These are phyloP conservation scores for Neoniphon sammara DNA, from an alignment of 2,797 vertebrate genomes.

Conservation along the genomic window DNA sequence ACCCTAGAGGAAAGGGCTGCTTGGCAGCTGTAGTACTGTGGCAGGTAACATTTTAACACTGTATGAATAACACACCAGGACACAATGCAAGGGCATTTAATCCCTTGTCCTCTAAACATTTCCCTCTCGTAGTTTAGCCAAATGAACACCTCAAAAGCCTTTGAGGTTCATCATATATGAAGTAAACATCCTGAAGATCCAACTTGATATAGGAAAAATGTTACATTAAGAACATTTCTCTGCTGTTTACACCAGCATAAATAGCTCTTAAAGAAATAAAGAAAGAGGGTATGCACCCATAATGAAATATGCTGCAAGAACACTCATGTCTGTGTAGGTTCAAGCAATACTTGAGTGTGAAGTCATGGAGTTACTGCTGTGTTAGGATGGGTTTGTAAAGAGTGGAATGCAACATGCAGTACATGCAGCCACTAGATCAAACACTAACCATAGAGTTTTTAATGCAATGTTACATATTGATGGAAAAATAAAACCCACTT, in stretches of 20 bases:
- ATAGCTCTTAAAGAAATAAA: slow-evolving; percentile 32
- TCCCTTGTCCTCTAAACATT: slow-evolving; percentile 42
- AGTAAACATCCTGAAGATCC: slow-evolving; percentile 33
- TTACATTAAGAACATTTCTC: slow-evolving; percentile 44
- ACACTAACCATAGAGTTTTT: slow-evolving; percentile 59
- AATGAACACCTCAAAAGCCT: slow-evolving; percentile 58
- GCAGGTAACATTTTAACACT: slow-evolving; percentile 71
- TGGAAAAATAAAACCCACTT: slow-evolving; percentile 53
- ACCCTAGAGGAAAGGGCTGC: slow-evolving; percentile 52
- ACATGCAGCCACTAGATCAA: slow-evolving; percentile 50
- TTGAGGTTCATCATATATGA: slow-evolving; percentile 52
- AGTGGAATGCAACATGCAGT: slow-evolving; percentile 33
- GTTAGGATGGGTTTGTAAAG: slow-evolving; percentile 38
- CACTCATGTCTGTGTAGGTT: slow-evolving; percentile 40
- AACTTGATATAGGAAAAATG: slow-evolving; percentile 39
- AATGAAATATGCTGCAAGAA: slow-evolving; percentile 56
- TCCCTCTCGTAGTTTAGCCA: slow-evolving; percentile 40
- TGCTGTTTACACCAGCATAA: slow-evolving; percentile 34
- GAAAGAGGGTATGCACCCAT: slow-evolving; percentile 45
- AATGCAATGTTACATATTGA: slow-evolving; percentile 30
- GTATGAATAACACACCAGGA: slow-evolving; percentile 66
- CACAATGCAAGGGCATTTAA: slow-evolving; percentile 51
- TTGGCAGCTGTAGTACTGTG: slow-evolving; percentile 62
- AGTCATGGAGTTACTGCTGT: slow-evolving; percentile 45
- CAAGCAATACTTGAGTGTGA: slow-evolving; percentile 57